Evolutionary conservation across 2,888 invertebrate species (phyloP), one percentile per base, ranked within the genome.

Genomic region (Cerceris rybyensis): DNA sequence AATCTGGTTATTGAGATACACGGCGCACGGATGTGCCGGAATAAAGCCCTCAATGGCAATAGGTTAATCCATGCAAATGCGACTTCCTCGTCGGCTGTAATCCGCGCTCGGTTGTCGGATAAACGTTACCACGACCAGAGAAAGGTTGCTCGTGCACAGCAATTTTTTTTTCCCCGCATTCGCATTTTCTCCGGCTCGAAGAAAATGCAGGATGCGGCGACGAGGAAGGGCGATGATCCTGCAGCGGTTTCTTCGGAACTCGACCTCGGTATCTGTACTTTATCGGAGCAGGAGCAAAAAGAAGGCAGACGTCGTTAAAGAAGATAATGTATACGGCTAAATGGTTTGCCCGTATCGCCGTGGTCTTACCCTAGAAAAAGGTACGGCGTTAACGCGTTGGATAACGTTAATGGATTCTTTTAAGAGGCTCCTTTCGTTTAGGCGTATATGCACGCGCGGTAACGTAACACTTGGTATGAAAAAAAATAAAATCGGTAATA

Each of bases 11-110:
- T 58, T 39, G 52, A 55, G 67, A 67, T 61, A 71, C 65, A 14
- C 28, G 7, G 14, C 46, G 55, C 17, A 28, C 28, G 42, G 55
- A 46, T 17, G 14, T n/a, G 2, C 16, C 39, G 64, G 64, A 60
- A 70, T 52, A 60, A 67, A 66, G 55, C 60, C 52, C 41, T 14
- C 43, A 7, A 57, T 42, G 76, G 54, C 60, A 41, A 57, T 65
- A 54, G 60, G 46, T 60, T 82, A 76, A 82, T 79, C 71, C 73
- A 69, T 76, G 71, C 66, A 70, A 78, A 82, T 70, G 78, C 17
- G 49, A 79, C 75, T 63, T 63, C 39, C 43, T 28, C 60, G 16
- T 17, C 67, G 39, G 14, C n/a, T n/a, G 71, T 81, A 75, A 78
- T 81, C 60, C 75, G 14, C 16, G 70, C 64, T 49, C 72, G 55